Evolutionary conservation across 2,797 vertebrate species (phyloP).

Genomic region (Artibeus lituratus): DNA sequence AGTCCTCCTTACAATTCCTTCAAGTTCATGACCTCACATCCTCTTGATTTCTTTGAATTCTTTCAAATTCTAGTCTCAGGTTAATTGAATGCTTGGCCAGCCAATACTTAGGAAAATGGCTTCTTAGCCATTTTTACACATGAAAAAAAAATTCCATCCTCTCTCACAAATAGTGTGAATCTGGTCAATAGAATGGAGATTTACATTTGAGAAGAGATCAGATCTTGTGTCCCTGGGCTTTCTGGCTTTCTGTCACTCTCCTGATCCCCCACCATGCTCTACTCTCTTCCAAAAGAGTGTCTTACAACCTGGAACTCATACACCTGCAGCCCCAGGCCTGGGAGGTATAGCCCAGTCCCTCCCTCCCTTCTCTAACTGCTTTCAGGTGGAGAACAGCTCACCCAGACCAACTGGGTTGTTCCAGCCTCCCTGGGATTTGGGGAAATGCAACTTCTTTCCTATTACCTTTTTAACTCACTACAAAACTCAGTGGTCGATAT

Average conservation of each 20-base stretch:
- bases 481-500: background rate
- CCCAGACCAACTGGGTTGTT: background rate
- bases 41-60: background rate
- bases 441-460: background rate
- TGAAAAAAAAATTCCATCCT: background rate
- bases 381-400: background rate
- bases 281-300: background rate
- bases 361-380: background rate
- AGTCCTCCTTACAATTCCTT: background rate
- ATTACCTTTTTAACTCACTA: background rate
- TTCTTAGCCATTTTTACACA: background rate
- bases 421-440: background rate
- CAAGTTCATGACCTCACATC: background rate
- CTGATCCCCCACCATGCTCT: too few species aligned
- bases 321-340: background rate
- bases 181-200: background rate
- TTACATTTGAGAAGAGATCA: background rate
- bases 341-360: background rate
- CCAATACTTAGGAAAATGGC: background rate
- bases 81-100: background rate
- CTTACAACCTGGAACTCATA: background rate
- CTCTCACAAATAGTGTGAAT: background rate
- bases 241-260: background rate
- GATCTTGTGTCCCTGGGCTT: background rate
- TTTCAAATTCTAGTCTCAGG: background rate